These are phyloP conservation scores for Heliconius nattereri DNA, from an alignment of 1,140 invertebrate species.

Conservation along the genomic window DNA sequence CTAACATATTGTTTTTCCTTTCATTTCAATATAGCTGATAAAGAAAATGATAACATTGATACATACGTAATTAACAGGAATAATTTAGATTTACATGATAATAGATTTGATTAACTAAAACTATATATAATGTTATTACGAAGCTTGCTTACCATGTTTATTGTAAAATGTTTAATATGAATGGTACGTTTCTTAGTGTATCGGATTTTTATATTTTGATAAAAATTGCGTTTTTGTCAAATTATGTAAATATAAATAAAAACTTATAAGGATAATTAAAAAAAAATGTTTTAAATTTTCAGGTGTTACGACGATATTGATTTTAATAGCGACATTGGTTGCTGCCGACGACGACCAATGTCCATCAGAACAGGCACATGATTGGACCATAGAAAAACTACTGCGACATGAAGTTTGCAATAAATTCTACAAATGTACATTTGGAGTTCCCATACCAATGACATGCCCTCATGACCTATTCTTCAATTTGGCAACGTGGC, in stretches of 20 bases:
- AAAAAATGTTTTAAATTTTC: constrained; percentile 23
- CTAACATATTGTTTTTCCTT: not conserved
- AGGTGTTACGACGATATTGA: constrained; percentile 29
- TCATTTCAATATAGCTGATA: constrained; percentile 22
- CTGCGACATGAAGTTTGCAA: constrained; percentile 81
- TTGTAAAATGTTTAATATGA: constrained; percentile 34
- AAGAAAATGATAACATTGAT: constrained; percentile 34
- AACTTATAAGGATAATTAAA: not conserved
- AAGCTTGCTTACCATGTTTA: not conserved
- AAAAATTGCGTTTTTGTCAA: not conserved
- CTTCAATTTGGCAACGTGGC: constrained; percentile 78
- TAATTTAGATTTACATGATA: constrained; percentile 30
- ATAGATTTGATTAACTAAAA: constrained; percentile 21
- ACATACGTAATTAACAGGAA: constrained; percentile 25
- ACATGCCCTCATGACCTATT: constrained; percentile 79
- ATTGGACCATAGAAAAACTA: constrained; percentile 56
- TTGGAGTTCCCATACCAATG: constrained; percentile 71
- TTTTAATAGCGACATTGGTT: constrained; percentile 36
- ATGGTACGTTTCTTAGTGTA: constrained; percentile 23
- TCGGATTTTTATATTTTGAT: no score
- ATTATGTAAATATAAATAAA: not conserved
- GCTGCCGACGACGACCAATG: constrained; percentile 43
- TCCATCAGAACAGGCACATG: constrained; percentile 49
- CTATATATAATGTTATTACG: constrained; percentile 26
- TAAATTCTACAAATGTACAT: constrained; percentile 83